Base-by-base conservation (phyloP, 2,888 invertebrate genomes). In the Drosophila percnosoma region DNA sequence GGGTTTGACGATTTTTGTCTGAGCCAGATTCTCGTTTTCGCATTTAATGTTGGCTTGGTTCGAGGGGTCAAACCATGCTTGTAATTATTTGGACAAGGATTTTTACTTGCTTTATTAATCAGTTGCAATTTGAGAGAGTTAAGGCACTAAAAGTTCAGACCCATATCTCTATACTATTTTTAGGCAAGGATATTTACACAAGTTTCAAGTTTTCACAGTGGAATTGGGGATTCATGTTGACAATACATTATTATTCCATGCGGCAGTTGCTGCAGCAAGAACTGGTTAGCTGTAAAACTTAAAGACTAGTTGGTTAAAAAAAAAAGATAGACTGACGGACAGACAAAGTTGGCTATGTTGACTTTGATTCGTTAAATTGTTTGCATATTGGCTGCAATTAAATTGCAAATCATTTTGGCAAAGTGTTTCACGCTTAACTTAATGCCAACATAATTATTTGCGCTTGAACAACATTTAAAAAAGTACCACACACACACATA, bases 381-480 rank as follows among this genome's bases (percentile, higher is more conserved):
- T 11, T 51, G 52, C 21, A 33, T 33, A 21, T 54, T 51, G 27
- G 18, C 42, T 57, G 52, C 60, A 63, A 71, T 72, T 82, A 77
- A 84, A 84, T 82, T 77, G 70, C 68, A 66, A 57, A 77, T 79
- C 64, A 75, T 75, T 79, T 73, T 71, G 62, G 72, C 78, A 90
- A 87, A 87, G 90, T 88, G 80, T 71, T 87, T 90, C 60, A 81
- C 82, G 86, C 89, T 87, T 73, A 78, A 87, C 76, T 88, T 86
- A 81, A 83, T 76, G 64, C 81, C 72, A 87, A 71, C 83, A 90
- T 86, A 83, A 87, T 87, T 88, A 88, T 86, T 88, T 86, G 67
- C 78, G 72, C 78, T 82, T 66, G 73, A 89, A 73, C 70, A 81
- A 81, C 73, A 84, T 81, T 79, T 15, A 27, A 83, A 77, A 77